Evolutionary conservation across 2,888 invertebrate genomes (phyloP), one percentile per base, ranked within the genome.

Genomic region (Meiosimyza decipiens): DNA sequence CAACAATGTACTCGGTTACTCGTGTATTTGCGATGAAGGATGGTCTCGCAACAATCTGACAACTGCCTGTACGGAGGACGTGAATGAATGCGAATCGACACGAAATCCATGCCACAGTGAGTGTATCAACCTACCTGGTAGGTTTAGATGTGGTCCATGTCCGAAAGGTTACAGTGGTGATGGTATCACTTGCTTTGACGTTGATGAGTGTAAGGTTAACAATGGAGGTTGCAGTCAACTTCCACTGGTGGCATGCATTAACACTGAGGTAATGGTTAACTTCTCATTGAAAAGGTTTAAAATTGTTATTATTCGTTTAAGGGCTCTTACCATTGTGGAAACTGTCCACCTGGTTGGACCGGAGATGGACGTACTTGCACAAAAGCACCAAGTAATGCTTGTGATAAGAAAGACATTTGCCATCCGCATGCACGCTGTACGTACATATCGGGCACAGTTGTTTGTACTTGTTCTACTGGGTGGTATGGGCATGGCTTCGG

Each of bases 91-190:
- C 84, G 89, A 89, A 13, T 87, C 87, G 1, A 85, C 88, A 0
- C 88, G 89, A 55, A 93, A 93, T 86, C 91, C 92, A 6, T 98
- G 98, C 83, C 89, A 88, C 69, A 96, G 95, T 0, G 88, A 89
- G n/a, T 99, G 99, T 84, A 90, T 95, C 73, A 99, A 99, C 85
- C 88, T 93, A 1, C 97, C 95, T 0, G 99, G 98, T 2, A 91
- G 94, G 6, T 99, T 95, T 86, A 89, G 89, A 75, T 99, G 99
- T 84, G 96, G 94, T 3, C 88, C 90, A 28, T 99, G 99, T 86
- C 98, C 98, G 1, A 79, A 87, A 78, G 95, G 98, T 12, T 98
- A 93, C 81, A 91, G 92, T 74, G 98, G 98, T 28, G 95, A 96
- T 86, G 98, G 98, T 1, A 92, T 91, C 81, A 90, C 90, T 52